These are phyloP conservation scores for Drosophila varians DNA, from an alignment of 1,140 invertebrate species.

Conservation along the genomic window DNA sequence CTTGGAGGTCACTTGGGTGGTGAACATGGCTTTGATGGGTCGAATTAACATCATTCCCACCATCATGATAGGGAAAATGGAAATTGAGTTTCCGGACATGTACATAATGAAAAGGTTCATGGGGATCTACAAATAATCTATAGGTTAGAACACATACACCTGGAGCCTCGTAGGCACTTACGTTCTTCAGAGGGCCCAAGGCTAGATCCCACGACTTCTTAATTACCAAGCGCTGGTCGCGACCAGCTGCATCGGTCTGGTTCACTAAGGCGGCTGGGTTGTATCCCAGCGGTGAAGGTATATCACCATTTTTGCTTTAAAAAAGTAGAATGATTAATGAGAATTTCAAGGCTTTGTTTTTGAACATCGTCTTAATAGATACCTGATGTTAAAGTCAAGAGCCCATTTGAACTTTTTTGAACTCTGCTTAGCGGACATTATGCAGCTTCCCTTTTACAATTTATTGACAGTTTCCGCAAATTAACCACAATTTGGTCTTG, in stretches of 20 bases:
- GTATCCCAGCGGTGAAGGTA: conserved; percentile 93
- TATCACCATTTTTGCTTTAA: conserved; percentile 83
- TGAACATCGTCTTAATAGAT: neutral
- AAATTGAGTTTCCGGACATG: conserved; percentile 99
- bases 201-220: conserved; percentile 99
- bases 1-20: conserved; percentile 96
- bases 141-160: neutral
- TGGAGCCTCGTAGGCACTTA: conserved; percentile 3
- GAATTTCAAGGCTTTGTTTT: neutral
- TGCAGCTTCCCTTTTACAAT: conserved; percentile 21
- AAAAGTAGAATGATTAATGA: conserved; percentile 2
- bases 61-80: conserved; percentile 99
- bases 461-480: neutral
- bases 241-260: conserved; percentile 88
- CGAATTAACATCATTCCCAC: conserved; percentile 98
- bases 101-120: conserved; percentile 99
- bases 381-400: conserved; percentile 75
- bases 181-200: conserved; percentile 90
- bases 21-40: conserved; percentile 97
- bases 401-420: conserved; percentile 78
- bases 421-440: conserved; percentile 76
- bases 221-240: conserved; percentile 92
- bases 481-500: neutral
- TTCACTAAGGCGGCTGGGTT: conserved; percentile 88
- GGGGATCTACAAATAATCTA: conserved; percentile 86